Conservation (phyloP, 1,140 invertebrate species). For the Acyrthosiphon pisum region DNA sequence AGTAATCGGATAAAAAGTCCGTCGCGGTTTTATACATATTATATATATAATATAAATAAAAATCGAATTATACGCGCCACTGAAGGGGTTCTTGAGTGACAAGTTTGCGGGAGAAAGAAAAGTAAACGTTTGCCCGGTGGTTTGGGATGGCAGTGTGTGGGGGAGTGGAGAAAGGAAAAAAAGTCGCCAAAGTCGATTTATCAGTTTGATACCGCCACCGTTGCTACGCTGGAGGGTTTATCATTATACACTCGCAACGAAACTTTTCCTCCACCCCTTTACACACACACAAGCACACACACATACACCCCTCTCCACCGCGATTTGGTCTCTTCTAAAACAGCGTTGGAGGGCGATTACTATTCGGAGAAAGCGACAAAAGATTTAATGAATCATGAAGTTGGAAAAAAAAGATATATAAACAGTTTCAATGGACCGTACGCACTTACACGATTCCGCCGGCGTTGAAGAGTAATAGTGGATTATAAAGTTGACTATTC, state of each 20-base stretch:
- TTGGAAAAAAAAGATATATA: slow-evolving; percentile 11
- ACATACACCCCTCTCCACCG: background rate
- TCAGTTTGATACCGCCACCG: slow-evolving; percentile 40
- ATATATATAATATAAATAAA: slow-evolving; percentile 55
- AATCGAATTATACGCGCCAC: slow-evolving; percentile 54
- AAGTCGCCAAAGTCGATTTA: slow-evolving; percentile 52
- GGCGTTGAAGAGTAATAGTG: background rate
- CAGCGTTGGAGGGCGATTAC: background rate
- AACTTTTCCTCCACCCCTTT: background rate
- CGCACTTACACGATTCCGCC: slow-evolving; percentile 6
- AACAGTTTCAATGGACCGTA: slow-evolving; percentile 29
- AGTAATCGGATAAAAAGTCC: slow-evolving; percentile 52
- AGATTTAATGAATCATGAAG: slow-evolving; percentile 43
- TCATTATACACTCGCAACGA: slow-evolving; percentile 42
- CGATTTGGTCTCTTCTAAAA: slow-evolving; percentile 29
- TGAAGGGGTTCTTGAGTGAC: slow-evolving; percentile 50
- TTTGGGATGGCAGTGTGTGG: background rate
- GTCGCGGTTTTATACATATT: slow-evolving; percentile 40
- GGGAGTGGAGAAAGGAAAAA: background rate
- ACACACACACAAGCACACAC: background rate
- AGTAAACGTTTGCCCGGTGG: slow-evolving; percentile 44
- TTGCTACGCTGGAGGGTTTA: background rate
- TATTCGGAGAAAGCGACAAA: slow-evolving; percentile 19
- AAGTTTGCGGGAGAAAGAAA: slow-evolving; percentile 22
- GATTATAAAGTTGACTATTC: slow-evolving; percentile 20